Percentiles rank a stretch among this genome's conserved stretches.
These are phyloP conservation scores for Xiphorhynchus elegans DNA, from an alignment of 2,113 vertebrate genomes.

Conservation along the genomic window DNA sequence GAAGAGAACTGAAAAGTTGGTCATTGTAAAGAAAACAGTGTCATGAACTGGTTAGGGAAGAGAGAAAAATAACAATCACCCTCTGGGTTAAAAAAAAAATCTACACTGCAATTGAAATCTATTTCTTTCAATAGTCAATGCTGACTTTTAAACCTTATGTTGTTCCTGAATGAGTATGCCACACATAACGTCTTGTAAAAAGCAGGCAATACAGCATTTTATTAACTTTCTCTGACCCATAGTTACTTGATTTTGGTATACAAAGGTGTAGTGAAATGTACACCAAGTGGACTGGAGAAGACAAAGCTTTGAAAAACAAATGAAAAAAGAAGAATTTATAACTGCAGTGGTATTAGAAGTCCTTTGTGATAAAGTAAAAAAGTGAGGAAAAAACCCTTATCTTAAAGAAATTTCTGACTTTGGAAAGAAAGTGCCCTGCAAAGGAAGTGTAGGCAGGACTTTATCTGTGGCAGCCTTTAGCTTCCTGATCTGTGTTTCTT, in stretches of 20 bases:
- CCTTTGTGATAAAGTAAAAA: neutral
- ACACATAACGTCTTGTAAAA: neutral
- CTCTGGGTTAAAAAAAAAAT: neutral
- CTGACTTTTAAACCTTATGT: neutral
- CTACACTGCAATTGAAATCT: neutral
- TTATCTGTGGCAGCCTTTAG: neutral
- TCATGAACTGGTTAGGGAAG: neutral
- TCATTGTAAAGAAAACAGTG: neutral
- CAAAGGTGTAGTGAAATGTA: neutral
- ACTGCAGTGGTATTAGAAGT: neutral
- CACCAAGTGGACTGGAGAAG: neutral
- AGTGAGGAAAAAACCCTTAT: neutral
- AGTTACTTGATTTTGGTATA: neutral
- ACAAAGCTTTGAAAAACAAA: neutral
- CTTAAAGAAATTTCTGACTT: neutral
- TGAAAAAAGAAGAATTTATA: neutral
- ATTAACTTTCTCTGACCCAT: neutral
- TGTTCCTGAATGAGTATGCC: neutral
- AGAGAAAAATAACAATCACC: neutral
- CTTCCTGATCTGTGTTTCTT: neutral
- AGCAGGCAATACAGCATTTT: neutral
- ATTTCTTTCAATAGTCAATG: neutral
- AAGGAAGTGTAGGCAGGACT: neutral
- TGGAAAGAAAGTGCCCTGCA: neutral
- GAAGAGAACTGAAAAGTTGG: neutral